Base-by-base conservation (phyloP, 2,113 vertebrate genomes). In the Mugil cephalus region DNA sequence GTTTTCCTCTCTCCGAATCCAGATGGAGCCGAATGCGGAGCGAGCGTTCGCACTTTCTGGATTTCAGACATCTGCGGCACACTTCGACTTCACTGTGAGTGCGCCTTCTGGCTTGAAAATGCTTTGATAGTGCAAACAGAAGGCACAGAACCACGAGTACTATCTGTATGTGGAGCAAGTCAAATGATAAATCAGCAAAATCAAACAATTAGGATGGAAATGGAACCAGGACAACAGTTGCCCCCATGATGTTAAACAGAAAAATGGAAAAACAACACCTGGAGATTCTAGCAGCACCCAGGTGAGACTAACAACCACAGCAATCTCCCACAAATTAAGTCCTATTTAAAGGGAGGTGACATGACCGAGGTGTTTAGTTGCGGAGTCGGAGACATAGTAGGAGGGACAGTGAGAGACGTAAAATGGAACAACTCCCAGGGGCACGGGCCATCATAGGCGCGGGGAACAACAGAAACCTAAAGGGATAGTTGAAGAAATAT, bases 391-490 rank as follows among this genome's bases (percentile, higher is more conserved):
- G 47, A 75, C 14, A 11, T 40, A 76, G 77, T 36, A 42, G 24
- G 12, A 21, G 24, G 45, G 38, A 59, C 53, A 69, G 62, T 62
- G 74, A 87, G 77, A 65, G 71, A 88, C 83, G 50, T 67, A 82
- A 90, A 88, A 87, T 85, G 76, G 85, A 90, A 75, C 83, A 82
- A 86, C 82, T 89, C 89, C 80, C 89, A 63, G 8, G 86, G 83
- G 91, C 77, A 70, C 4, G 40, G 60, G 65, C 61, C 65, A 85
- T 87, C 84, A 74, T 83, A 88, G 83, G 77, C 79, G 75, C 67
- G 58, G 71, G 70, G 52, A 77, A 71, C 67, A 76, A 79, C 70
- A 73, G 66, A 84, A 83, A 87, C 72, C 76, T 77, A 75, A 87
- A 71, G 45, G 48, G 79, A 61, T 38, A 63, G 50, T 70, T 74